Conservation (phyloP, 2,113 vertebrate genomes). For the Microtus richardsoni region DNA sequence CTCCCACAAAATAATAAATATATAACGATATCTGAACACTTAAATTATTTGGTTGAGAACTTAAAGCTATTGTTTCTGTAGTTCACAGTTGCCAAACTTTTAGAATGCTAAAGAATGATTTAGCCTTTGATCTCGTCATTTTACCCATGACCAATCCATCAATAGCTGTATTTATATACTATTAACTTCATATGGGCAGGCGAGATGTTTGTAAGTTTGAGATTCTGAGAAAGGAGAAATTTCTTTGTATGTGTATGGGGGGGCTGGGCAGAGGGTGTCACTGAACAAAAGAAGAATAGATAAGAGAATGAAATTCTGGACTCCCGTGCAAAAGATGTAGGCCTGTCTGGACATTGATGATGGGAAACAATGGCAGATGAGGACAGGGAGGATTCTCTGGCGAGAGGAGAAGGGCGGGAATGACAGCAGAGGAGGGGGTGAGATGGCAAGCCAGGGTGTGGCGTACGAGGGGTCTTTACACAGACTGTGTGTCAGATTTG, state of each 20-base stretch:
- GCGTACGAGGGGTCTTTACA: too few species aligned
- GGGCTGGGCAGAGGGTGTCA: neutral
- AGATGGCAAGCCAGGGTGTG: neutral
- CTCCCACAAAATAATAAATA: neutral
- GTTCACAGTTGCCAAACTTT: neutral
- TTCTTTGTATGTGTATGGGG: neutral
- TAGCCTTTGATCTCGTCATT: neutral
- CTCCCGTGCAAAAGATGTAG: neutral
- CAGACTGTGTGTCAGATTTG: neutral
- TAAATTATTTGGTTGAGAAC: neutral
- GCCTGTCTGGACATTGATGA: neutral
- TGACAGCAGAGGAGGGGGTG: neutral
- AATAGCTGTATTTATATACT: neutral
- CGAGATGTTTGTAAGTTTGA: neutral
- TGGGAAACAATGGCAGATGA: too few species aligned
- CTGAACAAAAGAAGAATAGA: neutral
- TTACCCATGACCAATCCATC: neutral
- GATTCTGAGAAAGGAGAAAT: neutral
- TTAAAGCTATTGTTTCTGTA: neutral
- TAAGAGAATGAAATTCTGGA: neutral
- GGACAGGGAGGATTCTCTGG: neutral
- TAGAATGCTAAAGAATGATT: neutral
- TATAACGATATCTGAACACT: neutral
- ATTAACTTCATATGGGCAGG: neutral
- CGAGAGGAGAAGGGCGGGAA: neutral